These are phyloP conservation scores for Holacanthella duospinosa DNA, from an alignment of 2,888 invertebrate species.

Conservation along the genomic window DNA sequence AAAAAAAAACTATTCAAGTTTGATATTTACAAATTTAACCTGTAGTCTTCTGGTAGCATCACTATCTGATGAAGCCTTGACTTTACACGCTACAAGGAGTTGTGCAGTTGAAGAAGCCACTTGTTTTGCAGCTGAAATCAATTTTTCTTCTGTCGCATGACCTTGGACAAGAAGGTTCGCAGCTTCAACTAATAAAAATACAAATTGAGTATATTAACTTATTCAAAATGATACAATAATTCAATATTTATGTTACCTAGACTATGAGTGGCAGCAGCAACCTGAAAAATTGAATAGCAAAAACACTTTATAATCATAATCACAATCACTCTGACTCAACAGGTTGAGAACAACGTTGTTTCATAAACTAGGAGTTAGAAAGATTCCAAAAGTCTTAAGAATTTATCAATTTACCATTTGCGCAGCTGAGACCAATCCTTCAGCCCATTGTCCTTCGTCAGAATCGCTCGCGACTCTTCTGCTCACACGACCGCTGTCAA, in stretches of 20 bases:
- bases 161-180: conserved; percentile 94
- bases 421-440: conserved; percentile 90
- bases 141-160: conserved; percentile 79
- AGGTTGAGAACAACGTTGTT: too few species aligned
- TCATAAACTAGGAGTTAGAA: too few species aligned
- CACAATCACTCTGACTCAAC: too few species aligned
- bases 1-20: not conserved
- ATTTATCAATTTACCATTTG: conserved; percentile 9
- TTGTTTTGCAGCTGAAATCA: conserved; percentile 91
- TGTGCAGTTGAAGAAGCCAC: conserved; percentile 97
- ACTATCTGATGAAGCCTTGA: conserved; percentile 93
- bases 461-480: conserved; percentile 71
- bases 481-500: conserved; percentile 74
- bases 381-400: too few species aligned
- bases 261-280: conserved; percentile 94
- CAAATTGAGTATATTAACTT: not conserved
- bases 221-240: not conserved
- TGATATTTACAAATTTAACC: conserved; percentile 40
- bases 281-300: conserved; percentile 51
- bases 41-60: conserved; percentile 79
- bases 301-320: too few species aligned
- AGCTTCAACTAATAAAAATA: conserved; percentile 78
- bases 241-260: conserved; percentile 2
- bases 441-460: conserved; percentile 96
- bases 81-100: conserved; percentile 93